Evolutionary conservation across 2,888 invertebrate genomes (phyloP), one percentile per base, ranked within the genome.

Genomic region (Acleris holmiana): DNA sequence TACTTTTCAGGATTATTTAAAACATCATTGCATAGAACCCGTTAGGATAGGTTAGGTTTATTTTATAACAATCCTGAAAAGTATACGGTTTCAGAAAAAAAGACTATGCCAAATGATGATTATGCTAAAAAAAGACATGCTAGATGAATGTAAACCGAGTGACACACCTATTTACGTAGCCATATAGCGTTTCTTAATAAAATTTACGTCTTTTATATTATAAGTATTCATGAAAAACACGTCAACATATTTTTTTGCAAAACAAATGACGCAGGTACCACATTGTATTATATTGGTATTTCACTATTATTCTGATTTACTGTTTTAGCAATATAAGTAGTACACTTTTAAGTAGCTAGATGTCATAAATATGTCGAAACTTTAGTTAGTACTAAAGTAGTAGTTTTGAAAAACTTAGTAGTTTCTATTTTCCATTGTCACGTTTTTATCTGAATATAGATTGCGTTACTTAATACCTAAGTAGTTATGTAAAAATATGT

Each of bases 281-380:
- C 0, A 2, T 6, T 41, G 41, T 41, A 15, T 41, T 41, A 0
- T 13, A 13, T 35, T 35, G 2, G 1, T 4, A 3, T 35, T 35
- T 35, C 35, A 35, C 13, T 35, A 35, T 35, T 35, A 35, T 35
- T 35, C 13, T 35, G 35, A 13, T 19, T 53, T 13, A 35, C 19
- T 35, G 18, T 18, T 19, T 13, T 5, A 23, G 25, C 25, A 46
- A 56, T 44, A 46, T 56, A 56, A 46, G 17, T 46, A 23, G 55
- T n/a, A 10, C 55, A 55, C 10, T 25, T 25, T 25, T 25, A 5
- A 25, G 18, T 1, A 6, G 13, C 10, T 35, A 4, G 35, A 35
- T 35, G 13, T 17, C 18, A 18, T 4, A 18, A 6, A 35, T 1
- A 17, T 44, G n/a, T 44, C n/a, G 17, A 17, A 44, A n/a, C 17